A percentile compares a stretch with the other conserved stretches of the same genome.
Evolutionary conservation across 2,888 invertebrate genomes (phyloP).

Genomic region (Diogma glabrata): DNA sequence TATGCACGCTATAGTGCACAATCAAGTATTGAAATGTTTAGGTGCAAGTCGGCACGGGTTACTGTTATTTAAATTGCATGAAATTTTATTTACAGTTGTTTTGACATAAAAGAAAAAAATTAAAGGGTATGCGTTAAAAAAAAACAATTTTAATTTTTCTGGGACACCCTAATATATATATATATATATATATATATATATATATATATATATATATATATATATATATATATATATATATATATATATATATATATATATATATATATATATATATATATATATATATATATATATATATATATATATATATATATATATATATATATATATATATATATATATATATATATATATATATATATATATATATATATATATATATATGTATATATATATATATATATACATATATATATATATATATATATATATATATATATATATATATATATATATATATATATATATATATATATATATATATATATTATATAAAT

Average conservation of each 20-base stretch:
- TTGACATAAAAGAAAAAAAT: too few relatives aligned
- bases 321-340: constrained; percentile 1
- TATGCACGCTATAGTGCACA: too few relatives aligned
- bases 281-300: constrained; percentile 1
- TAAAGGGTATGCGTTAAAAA: too few relatives aligned
- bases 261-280: constrained; percentile 3
- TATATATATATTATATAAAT: constrained; percentile 3
- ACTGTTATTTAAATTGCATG: too few relatives aligned
- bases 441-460: constrained; percentile 3
- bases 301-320: constrained; percentile 3
- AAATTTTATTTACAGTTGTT: too few relatives aligned
- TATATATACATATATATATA: constrained; percentile 1
- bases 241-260: constrained; percentile 3
- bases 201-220: constrained; percentile 2
- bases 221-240: constrained; percentile 3
- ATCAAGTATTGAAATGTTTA: too few relatives aligned
- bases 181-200: background rate
- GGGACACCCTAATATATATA: too few relatives aligned
- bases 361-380: constrained; percentile 3
- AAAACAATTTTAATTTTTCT: too few relatives aligned
- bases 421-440: background rate
- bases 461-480: constrained; percentile 3
- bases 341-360: constrained; percentile 3
- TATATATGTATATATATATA: background rate
- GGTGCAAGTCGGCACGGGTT: too few relatives aligned